Base-by-base conservation (phyloP, 2,113 vertebrate genomes). In the Panthera uncia region DNA sequence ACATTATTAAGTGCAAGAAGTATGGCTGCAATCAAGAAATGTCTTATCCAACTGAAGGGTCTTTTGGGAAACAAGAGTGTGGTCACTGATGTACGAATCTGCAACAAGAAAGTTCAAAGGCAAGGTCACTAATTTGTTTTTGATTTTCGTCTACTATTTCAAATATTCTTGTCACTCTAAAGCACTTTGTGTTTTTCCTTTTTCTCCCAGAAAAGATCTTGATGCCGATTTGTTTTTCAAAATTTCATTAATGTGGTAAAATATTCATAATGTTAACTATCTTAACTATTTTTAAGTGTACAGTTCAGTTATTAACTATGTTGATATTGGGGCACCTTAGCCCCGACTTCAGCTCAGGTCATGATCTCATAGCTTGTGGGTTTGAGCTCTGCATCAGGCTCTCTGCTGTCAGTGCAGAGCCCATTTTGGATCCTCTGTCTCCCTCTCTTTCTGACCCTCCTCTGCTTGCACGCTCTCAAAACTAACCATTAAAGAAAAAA, bases 81-180 rank as follows among this genome's bases (percentile, higher is more conserved):
- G 82, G 91, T 99, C 98, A 99, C 98, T 48, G 99, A 99, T 11
- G 99, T 99, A 36, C 99, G 99, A 89, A 99, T 99, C 99, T 99
- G 98, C 65, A 98, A 98, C 50, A 66, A 76, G 79, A 92, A 97
- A 95, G 95, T 50, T 86, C 95, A 38, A 79, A 91, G 48, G 18
- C 38, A 86, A 96, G 91, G 38, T 88, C 93, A 97, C 33, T 41
- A 55, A 18, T 71, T 79, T 79, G 52, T 5, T 65, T 61, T 91
- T 89, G 0, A 25, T 27, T 91, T 91, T 94, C 79, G 50, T 65
- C n/a, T 84, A 61, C 50, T 74, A 57, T 65, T 79, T 89, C 27
- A 91, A 89, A 63, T 27, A 84, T 84, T 94, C 11, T 89, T 21
- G 61, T 68, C 48, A 10, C 33, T 93, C 52, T 68, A 63, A 90